A percentile compares a stretch with the other conserved stretches of the same genome.
These are phyloP conservation scores for Ophion costatus DNA, from an alignment of 2,888 invertebrate species.

Conservation along the genomic window DNA sequence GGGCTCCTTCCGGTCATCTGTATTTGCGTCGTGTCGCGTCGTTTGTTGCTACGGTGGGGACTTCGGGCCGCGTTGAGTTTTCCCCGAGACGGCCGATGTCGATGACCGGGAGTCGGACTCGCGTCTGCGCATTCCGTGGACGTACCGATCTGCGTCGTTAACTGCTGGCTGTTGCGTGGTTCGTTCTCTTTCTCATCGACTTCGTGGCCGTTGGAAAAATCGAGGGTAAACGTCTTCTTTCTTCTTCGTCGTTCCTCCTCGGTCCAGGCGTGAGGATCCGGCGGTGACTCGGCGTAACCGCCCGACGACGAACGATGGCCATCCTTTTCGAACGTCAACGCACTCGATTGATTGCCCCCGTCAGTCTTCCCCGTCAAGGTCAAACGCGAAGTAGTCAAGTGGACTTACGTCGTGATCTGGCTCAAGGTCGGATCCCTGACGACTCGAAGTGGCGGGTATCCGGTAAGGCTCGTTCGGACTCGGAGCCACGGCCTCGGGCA, in stretches of 20 bases:
- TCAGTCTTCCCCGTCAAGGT: not conserved
- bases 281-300: conserved; percentile 81
- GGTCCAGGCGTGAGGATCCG: conserved; percentile 84
- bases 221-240: conserved; percentile 91
- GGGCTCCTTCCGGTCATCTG: conserved; percentile 73
- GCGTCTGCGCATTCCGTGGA: conserved; percentile 65
- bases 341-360: not conserved
- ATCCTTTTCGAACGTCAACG: conserved; percentile 68
- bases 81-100: conserved; percentile 69
- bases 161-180: conserved; percentile 59
- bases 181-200: conserved; percentile 80
- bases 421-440: conserved; percentile 77
- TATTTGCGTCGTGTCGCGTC: conserved; percentile 71
- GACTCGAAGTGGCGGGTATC: conserved; percentile 72
- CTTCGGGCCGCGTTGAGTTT: conserved; percentile 71
- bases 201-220: conserved; percentile 87
- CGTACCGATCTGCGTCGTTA: conserved; percentile 50
- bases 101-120: conserved; percentile 78
- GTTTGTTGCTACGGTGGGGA: conserved; percentile 76
- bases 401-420: conserved; percentile 77
- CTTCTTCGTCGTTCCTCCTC: conserved; percentile 90
- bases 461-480: conserved; percentile 68
- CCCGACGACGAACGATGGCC: conserved; percentile 80
- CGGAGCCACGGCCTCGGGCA: conserved; percentile 73
- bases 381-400: no score